These are phyloP conservation scores for Aphyosemion australe DNA, from an alignment of 2,113 vertebrate species.

Conservation along the genomic window DNA sequence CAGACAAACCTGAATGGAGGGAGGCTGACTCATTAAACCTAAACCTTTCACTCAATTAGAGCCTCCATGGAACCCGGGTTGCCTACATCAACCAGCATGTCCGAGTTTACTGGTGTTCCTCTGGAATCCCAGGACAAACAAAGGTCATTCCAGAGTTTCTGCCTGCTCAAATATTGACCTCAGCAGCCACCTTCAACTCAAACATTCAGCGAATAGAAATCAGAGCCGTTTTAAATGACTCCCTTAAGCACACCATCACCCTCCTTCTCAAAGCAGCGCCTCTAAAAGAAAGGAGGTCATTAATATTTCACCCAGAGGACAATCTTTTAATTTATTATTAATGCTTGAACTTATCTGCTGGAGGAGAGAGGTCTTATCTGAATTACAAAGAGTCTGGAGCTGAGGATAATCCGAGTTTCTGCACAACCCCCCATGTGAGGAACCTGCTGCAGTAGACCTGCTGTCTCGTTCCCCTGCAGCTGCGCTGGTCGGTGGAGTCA, in stretches of 20 bases:
- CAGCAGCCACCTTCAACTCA: slow-evolving; percentile 21
- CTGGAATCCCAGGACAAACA: slow-evolving; percentile 14
- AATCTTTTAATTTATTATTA: slow-evolving; percentile 76
- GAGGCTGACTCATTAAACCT: slow-evolving; percentile 30
- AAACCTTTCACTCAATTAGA: slow-evolving; percentile 33
- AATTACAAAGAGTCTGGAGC: slow-evolving; percentile 67
- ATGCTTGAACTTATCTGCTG: slow-evolving; percentile 67
- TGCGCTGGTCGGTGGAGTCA: slow-evolving; percentile 1
- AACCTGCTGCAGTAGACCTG: slow-evolving; percentile 20
- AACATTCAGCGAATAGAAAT: slow-evolving; percentile 39
- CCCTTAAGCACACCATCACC: slow-evolving; percentile 31
- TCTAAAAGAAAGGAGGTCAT: slow-evolving; percentile 58
- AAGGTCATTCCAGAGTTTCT: slow-evolving; percentile 17
- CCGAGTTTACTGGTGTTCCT: slow-evolving; percentile 4
- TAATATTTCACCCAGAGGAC: slow-evolving; percentile 73
- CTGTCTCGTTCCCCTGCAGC: slow-evolving; percentile 6
- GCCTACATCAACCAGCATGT: slow-evolving; percentile 31
- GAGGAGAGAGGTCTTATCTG: slow-evolving; percentile 61
- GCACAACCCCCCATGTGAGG: slow-evolving; percentile 20
- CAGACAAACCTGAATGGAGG: slow-evolving; percentile 30
- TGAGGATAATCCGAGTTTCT: slow-evolving; percentile 38
- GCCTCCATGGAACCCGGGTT: slow-evolving; percentile 29
- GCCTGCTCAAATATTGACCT: slow-evolving; percentile 25
- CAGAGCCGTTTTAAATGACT: slow-evolving; percentile 45
- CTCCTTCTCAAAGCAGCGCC: slow-evolving; percentile 31